A percentile compares a stretch with the other conserved stretches of the same genome.
Evolutionary conservation across 2,888 invertebrate species (phyloP).

Genomic region (Hyppa rectilinea): DNA sequence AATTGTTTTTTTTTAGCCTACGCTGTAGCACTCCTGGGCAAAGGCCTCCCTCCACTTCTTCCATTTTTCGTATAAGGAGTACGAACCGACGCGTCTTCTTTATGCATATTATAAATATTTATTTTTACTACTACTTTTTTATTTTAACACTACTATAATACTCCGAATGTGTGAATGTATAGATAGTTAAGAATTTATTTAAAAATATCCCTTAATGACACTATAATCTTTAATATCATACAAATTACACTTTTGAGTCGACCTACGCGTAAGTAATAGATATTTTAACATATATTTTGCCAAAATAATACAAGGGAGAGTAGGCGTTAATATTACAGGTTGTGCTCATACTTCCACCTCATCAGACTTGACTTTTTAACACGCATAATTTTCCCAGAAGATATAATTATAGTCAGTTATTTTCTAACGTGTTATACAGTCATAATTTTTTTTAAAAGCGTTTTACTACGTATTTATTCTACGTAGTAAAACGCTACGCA

Average conservation of each 20-base stretch:
- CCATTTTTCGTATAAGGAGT: too few relatives aligned
- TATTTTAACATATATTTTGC: conserved; percentile 9
- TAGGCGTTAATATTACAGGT: conserved; percentile 11
- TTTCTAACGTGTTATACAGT: conserved; percentile 8
- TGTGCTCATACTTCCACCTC: too few relatives aligned
- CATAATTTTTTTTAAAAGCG: too few relatives aligned
- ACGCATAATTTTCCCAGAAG: neutral
- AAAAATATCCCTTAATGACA: conserved; percentile 59
- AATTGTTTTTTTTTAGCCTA: too few relatives aligned
- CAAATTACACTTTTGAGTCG: conserved; percentile 57
- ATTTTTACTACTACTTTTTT: conserved; percentile 70
- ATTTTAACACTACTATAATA: conserved; percentile 67
- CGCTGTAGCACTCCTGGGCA: too few relatives aligned
- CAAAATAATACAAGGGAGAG: neutral
- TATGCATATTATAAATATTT: conserved; percentile 69
- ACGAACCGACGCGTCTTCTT: too few relatives aligned
- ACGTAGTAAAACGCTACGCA: too few relatives aligned
- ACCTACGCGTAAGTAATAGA: conserved; percentile 16
- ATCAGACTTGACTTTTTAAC: neutral
- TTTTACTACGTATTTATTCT: too few relatives aligned
- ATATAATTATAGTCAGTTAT: neutral
- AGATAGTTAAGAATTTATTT: conserved; percentile 58
- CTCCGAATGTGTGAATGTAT: conserved; percentile 63
- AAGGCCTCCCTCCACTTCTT: too few relatives aligned
- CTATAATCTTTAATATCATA: conserved; percentile 54